Base-by-base conservation (phyloP, 2,113 vertebrate genomes). In the Marmota flaviventris region DNA sequence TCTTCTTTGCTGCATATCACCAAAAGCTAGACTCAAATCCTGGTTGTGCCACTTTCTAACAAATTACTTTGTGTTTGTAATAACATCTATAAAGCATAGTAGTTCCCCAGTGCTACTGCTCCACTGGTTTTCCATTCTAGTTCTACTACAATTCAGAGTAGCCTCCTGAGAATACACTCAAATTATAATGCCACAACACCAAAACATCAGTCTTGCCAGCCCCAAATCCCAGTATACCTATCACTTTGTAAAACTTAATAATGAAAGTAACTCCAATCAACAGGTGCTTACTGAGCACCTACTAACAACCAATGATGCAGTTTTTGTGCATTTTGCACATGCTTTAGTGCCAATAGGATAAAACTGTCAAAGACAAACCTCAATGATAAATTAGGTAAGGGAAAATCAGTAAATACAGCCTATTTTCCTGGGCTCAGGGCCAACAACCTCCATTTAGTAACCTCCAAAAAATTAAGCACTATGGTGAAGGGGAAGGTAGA, bases 351-450 rank as follows among this genome's bases (percentile, higher is more conserved):
- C 61, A 91, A 82, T 0, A 77, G 45, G n/a, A 77, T 84, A 87
- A 85, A 91, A 89, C 2, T 12, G 13, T 73, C 77, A 94, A 78
- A 16, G 34, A 95, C 72, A 94, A 95, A 86, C 20, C 45, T 93
- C 76, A 89, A 89, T 91, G 86, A 82, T 95, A 94, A 93, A 67
- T 97, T 91, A 96, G 85, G 39, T 61, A 25, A 11, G 18, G 58
- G 11, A 90, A 67, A 95, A 18, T 89, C 73, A 56, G 65, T 81
- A 96, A 92, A 69, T 13, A 25, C 45, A 96, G 67, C 32, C 67
- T 90, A 94, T 85, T 92, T 85, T 96, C 85, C 81, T 91, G 67
- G 89, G 76, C 79, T 88, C 25, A 32, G 85, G 2, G 45, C 77
- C 88, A 97, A 79, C 11, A 93, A 86, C 29, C 58, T 97, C 61